Percentiles rank a stretch among this genome's conserved stretches.
phyloP scores from a whole-genome alignment of 2,888 invertebrate genomes.

The Entomobrya multifasciata region DNA sequence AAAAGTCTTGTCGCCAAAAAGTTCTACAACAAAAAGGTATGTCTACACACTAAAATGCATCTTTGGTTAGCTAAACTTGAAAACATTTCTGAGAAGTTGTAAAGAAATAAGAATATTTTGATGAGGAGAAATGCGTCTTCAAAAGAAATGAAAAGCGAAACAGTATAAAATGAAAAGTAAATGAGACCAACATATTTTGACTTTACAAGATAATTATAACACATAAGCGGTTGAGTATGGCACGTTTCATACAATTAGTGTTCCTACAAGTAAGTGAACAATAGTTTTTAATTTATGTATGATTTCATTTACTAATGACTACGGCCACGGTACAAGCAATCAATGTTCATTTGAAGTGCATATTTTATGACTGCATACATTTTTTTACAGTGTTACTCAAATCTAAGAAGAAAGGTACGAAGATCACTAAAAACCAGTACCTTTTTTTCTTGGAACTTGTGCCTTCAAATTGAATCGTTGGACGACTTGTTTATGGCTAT shows the following conservation, averaged over 20 bases:
- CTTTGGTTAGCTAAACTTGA: background rate
- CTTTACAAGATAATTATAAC: background rate
- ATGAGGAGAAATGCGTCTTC: slow-evolving; percentile 8
- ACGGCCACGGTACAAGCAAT: slow-evolving; percentile 24
- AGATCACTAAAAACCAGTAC: background rate
- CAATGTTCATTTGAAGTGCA: background rate
- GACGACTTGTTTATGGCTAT: slow-evolving; percentile 10
- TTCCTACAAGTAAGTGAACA: background rate
- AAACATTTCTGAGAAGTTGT: background rate
- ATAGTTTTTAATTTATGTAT: slow-evolving; percentile 14
- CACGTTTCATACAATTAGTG: slow-evolving; percentile 12
- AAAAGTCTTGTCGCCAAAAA: slow-evolving; percentile 90
- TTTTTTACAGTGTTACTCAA: too few relatives aligned
- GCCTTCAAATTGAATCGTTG: slow-evolving; percentile 44
- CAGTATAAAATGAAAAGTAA: background rate
- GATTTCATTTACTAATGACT: slow-evolving; percentile 59
- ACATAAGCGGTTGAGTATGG: background rate
- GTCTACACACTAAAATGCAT: slow-evolving; percentile 21
- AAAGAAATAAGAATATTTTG: background rate
- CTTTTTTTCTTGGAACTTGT: slow-evolving; percentile 75
- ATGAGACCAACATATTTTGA: too few relatives aligned
- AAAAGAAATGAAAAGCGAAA: background rate
- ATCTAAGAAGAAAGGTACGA: too few relatives aligned
- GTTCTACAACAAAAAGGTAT: slow-evolving; percentile 85
- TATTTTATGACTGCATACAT: background rate